Conservation (phyloP, 2,888 invertebrate species). For the Helicoverpa assulta region DNA sequence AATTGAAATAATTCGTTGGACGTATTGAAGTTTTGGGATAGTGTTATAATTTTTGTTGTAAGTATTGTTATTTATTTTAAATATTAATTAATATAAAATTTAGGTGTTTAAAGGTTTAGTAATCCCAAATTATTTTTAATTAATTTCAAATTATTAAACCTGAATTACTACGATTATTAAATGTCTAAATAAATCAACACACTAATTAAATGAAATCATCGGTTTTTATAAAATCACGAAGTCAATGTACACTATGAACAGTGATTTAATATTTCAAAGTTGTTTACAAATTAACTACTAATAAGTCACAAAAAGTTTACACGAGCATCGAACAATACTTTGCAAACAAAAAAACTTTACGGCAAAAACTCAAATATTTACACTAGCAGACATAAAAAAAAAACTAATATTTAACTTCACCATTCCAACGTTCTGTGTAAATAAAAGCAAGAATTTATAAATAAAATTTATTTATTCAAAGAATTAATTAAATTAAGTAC, state of each 20-base stretch:
- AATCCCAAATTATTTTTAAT: too few species aligned
- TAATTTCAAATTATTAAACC: too few species aligned
- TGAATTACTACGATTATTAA: too few species aligned
- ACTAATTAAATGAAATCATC: not conserved
- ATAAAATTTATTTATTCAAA: conserved; percentile 17
- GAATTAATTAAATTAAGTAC: not conserved
- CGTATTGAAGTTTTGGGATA: conserved; percentile 37
- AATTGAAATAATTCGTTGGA: conserved; percentile 25
- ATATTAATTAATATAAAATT: not conserved
- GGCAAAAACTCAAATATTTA: conserved; percentile 3
- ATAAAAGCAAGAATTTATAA: conserved; percentile 6
- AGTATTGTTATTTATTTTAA: conserved; percentile 18
- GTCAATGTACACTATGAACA: conserved; percentile 4
- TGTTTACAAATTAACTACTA: conserved; percentile 21
- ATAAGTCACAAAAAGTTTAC: conserved; percentile 11
- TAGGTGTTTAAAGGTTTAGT: too few species aligned
- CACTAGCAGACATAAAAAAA: conserved; percentile 12
- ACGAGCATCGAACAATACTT: not conserved
- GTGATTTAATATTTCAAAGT: not conserved
- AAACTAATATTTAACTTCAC: conserved; percentile 16
- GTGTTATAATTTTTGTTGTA: conserved; percentile 47
- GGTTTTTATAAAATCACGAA: conserved; percentile 11
- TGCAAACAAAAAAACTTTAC: not conserved
- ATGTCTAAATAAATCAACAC: too few species aligned
- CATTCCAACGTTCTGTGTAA: conserved; percentile 21